Evolutionary conservation across 2,888 invertebrate genomes (phyloP).

Genomic region (Phortica magna): DNA sequence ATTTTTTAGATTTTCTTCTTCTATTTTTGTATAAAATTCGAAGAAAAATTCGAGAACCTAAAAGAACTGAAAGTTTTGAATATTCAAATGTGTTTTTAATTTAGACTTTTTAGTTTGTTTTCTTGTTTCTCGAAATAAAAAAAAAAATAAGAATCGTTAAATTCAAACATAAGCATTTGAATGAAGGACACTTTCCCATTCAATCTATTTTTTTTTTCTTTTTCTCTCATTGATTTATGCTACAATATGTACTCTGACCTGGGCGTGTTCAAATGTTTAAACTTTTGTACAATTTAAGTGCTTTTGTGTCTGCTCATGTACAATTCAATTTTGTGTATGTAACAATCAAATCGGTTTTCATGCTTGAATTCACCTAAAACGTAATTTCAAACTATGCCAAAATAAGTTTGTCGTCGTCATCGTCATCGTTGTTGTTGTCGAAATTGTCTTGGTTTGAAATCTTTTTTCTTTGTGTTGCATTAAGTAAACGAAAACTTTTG

Average conservation of each 20-base stretch:
- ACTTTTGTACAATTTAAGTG: slow-evolving; percentile 29
- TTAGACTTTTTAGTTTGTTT: slow-evolving; percentile 4
- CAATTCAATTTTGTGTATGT: background rate
- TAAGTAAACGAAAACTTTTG: background rate
- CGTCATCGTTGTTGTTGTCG: background rate
- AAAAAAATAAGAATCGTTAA: background rate
- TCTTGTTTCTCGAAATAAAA: background rate
- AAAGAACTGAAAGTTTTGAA: no score
- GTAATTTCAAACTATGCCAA: background rate
- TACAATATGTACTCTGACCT: background rate
- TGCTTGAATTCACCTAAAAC: slow-evolving; percentile 14
- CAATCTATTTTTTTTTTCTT: background rate
- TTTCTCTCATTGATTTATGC: background rate
- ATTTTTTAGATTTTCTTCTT: background rate
- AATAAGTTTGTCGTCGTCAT: slow-evolving; percentile 11
- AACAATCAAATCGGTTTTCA: slow-evolving; percentile 14
- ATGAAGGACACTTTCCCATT: background rate
- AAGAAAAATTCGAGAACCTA: no score
- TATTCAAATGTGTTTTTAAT: slow-evolving; percentile 8
- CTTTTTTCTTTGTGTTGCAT: background rate
- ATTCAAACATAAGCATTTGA: background rate
- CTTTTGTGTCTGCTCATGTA: slow-evolving; percentile 31
- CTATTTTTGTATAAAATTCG: no score
- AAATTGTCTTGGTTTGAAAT: background rate
- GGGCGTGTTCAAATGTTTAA: slow-evolving; percentile 9